A percentile compares a stretch with the other conserved stretches of the same genome.
phyloP scores from a whole-genome alignment of 1,140 invertebrate genomes.

The Neelides sp. region DNA sequence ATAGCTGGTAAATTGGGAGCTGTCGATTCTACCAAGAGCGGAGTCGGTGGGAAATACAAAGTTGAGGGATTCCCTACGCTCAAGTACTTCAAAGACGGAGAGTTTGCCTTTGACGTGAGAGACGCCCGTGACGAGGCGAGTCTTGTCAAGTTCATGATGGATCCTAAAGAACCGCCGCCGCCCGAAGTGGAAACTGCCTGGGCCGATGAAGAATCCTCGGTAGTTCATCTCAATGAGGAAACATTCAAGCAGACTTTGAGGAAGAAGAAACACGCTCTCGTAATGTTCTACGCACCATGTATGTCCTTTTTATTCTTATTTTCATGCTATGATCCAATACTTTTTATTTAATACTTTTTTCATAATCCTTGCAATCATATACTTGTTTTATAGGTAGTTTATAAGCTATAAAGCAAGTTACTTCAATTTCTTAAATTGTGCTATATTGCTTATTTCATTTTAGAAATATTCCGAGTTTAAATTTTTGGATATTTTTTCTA shows the following conservation, averaged over 20 bases:
- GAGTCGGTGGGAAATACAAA: conserved; percentile 50
- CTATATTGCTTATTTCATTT: neutral
- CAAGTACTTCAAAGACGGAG: conserved; percentile 63
- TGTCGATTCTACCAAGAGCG: conserved; percentile 67
- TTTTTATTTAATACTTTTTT: neutral
- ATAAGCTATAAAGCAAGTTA: neutral
- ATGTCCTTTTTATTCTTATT: conserved; percentile 38
- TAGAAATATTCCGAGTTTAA: neutral
- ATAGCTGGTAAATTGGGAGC: conserved; percentile 60
- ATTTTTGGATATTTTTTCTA: too few relatives aligned
- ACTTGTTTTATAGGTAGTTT: neutral
- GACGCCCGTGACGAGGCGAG: conserved; percentile 59
- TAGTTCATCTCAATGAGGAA: conserved; percentile 59
- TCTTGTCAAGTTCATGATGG: conserved; percentile 67
- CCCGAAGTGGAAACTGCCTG: conserved; percentile 64
- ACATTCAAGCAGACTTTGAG: conserved; percentile 52
- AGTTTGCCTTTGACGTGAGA: conserved; percentile 58
- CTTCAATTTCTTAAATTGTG: conserved; percentile 6
- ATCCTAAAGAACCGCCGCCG: conserved; percentile 67
- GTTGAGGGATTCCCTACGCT: conserved; percentile 73
- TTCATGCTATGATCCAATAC: conserved; percentile 4
- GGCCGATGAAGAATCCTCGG: conserved; percentile 54
- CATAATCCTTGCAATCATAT: neutral
- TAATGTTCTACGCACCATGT: conserved; percentile 90
- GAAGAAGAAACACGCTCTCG: conserved; percentile 59